Percentiles rank a stretch among this genome's conserved stretches.
These are phyloP conservation scores for Protomyctophum bolini DNA, from an alignment of 2,113 vertebrate genomes.

Conservation along the genomic window DNA sequence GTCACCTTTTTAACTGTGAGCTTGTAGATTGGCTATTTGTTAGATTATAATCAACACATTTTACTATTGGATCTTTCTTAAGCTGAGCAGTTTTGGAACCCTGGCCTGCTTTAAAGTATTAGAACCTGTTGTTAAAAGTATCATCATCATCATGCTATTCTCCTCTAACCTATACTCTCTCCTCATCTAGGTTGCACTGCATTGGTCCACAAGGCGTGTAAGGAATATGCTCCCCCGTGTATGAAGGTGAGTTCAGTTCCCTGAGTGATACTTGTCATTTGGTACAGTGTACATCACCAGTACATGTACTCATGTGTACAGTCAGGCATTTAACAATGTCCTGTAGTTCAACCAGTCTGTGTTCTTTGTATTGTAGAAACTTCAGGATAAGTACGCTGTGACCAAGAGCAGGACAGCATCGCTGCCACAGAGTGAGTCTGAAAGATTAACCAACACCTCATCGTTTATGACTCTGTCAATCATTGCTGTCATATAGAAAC, in stretches of 20 bases:
- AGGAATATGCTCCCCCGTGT: constrained; percentile 83
- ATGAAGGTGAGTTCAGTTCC: constrained; percentile 79
- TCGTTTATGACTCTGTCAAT: too few species aligned
- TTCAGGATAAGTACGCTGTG: constrained; percentile 82
- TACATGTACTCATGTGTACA: too few species aligned
- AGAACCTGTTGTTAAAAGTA: too few species aligned
- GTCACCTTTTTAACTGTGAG: too few species aligned
- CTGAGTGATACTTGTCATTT: neutral
- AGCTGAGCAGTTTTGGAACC: too few species aligned
- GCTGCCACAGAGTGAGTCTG: constrained; percentile 88
- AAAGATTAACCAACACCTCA: neutral
- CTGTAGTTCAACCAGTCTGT: constrained; percentile 19
- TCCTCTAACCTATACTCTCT: neutral
- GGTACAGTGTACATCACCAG: too few species aligned
- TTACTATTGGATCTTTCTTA: too few species aligned
- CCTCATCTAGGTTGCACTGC: constrained; percentile 84
- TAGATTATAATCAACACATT: too few species aligned
- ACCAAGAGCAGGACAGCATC: constrained; percentile 83
- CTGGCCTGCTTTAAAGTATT: too few species aligned
- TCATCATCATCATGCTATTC: neutral
- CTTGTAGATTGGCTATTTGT: too few species aligned
- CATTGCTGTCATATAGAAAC: too few species aligned
- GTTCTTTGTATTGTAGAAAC: constrained; percentile 78
- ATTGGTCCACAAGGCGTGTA: constrained; percentile 88
- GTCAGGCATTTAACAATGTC: too few species aligned